Evolutionary conservation across 30 jellyfish, hydroid and myxozoan genomes (phyloP), one percentile per base, ranked within the genome.

Genomic region (Calvadosia cruxmelitensis): DNA sequence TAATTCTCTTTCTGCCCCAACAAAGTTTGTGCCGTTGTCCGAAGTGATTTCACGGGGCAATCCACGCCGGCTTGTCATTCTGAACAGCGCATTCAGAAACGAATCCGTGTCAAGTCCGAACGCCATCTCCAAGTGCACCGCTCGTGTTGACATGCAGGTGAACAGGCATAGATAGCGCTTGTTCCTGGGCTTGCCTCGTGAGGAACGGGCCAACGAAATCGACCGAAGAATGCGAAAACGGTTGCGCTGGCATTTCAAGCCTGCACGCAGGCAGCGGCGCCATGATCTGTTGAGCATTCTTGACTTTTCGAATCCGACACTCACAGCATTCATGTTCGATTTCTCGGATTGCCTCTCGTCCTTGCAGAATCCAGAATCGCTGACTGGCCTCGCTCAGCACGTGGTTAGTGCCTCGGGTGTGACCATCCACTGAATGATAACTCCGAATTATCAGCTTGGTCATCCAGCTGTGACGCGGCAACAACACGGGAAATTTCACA

Each of bases 121-220:
- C n/a, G 92, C 83, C 66, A 74, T 50, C 67, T 81, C 89, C 68
- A 73, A 42, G 36, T 81, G 92, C 16, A 81, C 78, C 2, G 94
- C 91, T 81, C 94, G 68, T 27, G 78, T 49, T 24, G 71, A 12
- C 1, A 66, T 64, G 53, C 83, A 73, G 10, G 84, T 74, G 51
- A 82, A 66, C 1, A 78, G 53, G 34, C 66, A 70, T 29, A 63
- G 29, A 52, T 68, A 73, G 13, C 82, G 71, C 49, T 73, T 81
- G 2, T 32, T 53, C 42, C 75, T 71, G 12, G 1, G n/a, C 32
- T 49, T 71, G 25, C 77, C 81, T 66, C 78, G 76, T 80, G n/a
- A 63, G 30, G 63, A 80, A 72, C 16, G 93, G 85, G 24, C 87
- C 93, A 3, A 66, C 87, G 66, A 16, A 80, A 51, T 80, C 85